These are phyloP conservation scores for Branchinecta lynchi DNA, from an alignment of 1,140 invertebrate genomes.

Conservation along the genomic window DNA sequence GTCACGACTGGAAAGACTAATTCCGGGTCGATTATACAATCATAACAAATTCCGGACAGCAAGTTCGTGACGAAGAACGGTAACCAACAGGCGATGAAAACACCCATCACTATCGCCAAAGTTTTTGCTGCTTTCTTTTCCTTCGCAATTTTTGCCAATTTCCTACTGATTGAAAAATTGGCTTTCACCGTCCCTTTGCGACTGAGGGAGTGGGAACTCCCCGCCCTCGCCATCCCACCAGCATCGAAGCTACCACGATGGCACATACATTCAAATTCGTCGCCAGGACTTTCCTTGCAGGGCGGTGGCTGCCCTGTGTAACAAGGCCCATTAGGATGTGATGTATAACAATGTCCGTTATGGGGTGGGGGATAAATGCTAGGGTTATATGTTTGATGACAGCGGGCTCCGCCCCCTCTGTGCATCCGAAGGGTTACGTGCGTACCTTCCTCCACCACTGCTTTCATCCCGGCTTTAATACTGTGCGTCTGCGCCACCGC, in stretches of 20 bases:
- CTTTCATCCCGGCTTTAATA: constrained; percentile 40
- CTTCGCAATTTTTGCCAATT: constrained; percentile 40
- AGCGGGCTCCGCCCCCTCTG: constrained; percentile 48
- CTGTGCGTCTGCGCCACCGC: constrained; percentile 81
- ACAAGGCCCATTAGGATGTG: background rate
- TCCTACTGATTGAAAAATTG: constrained; percentile 73
- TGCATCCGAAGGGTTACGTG: constrained; percentile 72
- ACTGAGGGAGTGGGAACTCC: background rate
- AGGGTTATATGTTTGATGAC: constrained; percentile 6
- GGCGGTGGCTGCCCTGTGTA: background rate
- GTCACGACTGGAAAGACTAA: constrained; percentile 83
- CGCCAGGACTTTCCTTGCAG: background rate
- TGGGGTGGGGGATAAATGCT: background rate
- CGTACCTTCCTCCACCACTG: constrained; percentile 44
- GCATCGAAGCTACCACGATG: background rate
- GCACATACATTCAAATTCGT: background rate
- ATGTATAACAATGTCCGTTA: constrained; percentile 28
- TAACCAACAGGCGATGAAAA: constrained; percentile 88
- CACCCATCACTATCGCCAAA: constrained; percentile 57
- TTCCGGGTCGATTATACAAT: constrained; percentile 72
- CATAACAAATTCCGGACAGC: constrained; percentile 70
- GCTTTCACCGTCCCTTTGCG: constrained; percentile 30
- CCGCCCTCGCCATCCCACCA: background rate
- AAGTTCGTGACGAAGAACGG: constrained; percentile 97
- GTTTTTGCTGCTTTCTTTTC: constrained; percentile 42